Evolutionary conservation across 2,797 vertebrate genomes (phyloP).

Genomic region (Gymnoscopelus microlampas): DNA sequence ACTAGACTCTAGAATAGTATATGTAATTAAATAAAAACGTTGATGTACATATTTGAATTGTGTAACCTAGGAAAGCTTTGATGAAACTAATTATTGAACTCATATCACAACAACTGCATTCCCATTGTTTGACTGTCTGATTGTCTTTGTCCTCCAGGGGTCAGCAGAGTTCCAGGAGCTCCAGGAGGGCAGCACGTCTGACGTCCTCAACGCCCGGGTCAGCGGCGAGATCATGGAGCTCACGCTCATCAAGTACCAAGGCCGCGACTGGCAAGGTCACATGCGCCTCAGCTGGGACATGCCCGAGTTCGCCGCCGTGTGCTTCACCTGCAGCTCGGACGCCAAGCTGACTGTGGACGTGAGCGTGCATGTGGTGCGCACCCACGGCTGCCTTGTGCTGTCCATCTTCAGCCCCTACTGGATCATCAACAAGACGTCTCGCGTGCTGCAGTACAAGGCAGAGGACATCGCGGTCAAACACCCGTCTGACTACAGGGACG

Average conservation of each 20-base stretch:
- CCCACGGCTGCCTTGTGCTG: conserved; percentile 77
- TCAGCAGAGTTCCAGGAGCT: conserved; percentile 85
- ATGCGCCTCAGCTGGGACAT: conserved; percentile 80
- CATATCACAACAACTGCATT: too few relatives aligned
- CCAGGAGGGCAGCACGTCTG: conserved; percentile 84
- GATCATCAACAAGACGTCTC: conserved; percentile 96
- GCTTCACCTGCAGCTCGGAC: conserved; percentile 80
- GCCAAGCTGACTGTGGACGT: conserved; percentile 80
- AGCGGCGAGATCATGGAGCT: conserved; percentile 89
- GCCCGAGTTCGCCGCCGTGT: conserved; percentile 86
- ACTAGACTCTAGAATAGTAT: too few relatives aligned
- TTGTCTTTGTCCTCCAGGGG: conserved; percentile 71
- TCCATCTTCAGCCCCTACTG: conserved; percentile 95
- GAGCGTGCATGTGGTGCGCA: conserved; percentile 77
- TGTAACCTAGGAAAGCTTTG: too few relatives aligned
- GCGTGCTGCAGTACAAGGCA: conserved; percentile 92
- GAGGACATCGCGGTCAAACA: conserved; percentile 92
- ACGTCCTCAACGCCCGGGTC: conserved; percentile 88
- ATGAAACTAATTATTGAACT: too few relatives aligned
- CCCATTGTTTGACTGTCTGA: neutral
- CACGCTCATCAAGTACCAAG: conserved; percentile 89
- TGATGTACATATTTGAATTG: too few relatives aligned
- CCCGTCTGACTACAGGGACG: conserved; percentile 90
- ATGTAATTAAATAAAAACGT: too few relatives aligned
- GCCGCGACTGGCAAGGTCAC: conserved; percentile 90